Conservation (phyloP, 1,140 invertebrate genomes). For the Piezodorus guildinii region DNA sequence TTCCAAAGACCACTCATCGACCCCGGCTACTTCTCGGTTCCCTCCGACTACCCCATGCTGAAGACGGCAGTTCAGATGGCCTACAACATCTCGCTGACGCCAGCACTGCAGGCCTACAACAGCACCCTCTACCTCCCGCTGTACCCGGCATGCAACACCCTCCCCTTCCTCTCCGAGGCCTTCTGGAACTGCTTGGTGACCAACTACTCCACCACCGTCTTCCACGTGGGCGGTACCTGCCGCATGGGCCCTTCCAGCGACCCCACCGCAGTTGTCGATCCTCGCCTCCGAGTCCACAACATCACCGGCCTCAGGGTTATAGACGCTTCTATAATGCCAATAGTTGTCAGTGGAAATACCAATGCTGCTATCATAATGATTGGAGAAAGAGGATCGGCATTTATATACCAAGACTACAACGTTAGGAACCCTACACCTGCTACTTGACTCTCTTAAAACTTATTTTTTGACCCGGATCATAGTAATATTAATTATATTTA, state of each 20-base stretch:
- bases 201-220: constrained; percentile 40
- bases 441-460: background rate
- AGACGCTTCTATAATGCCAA: constrained; percentile 35
- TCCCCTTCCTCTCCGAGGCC: constrained; percentile 28
- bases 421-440: constrained; percentile 1
- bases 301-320: constrained; percentile 33
- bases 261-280: constrained; percentile 37
- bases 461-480: too few relatives aligned
- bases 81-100: background rate
- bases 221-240: constrained; percentile 43
- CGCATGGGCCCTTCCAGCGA: constrained; percentile 43
- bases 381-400: constrained; percentile 41
- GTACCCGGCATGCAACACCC: background rate
- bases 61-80: background rate
- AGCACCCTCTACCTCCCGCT: background rate
- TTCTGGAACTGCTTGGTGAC: constrained; percentile 52
- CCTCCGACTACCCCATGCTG: background rate
- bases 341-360: constrained; percentile 32
- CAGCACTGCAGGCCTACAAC: background rate
- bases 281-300: constrained; percentile 35
- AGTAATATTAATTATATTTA: too few relatives aligned
- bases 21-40: background rate
- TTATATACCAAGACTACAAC: constrained; percentile 40
- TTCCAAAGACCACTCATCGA: background rate
- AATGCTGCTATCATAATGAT: constrained; percentile 39